Base-by-base conservation (phyloP, 2,888 invertebrate species). In the Hemicrepidius hirtus region DNA sequence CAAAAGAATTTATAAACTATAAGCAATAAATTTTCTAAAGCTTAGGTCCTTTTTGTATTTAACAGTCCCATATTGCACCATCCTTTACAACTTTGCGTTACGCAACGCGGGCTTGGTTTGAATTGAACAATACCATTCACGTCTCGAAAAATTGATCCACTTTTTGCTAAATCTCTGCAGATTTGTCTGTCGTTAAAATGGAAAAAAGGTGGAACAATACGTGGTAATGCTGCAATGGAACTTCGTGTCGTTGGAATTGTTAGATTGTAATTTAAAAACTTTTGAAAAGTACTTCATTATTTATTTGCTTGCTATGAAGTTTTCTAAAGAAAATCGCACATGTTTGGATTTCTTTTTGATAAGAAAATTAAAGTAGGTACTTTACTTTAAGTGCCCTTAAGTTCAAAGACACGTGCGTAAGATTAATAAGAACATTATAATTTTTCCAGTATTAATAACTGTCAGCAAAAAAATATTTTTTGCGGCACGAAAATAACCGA, bases 151-250 rank as follows among this genome's bases (percentile, higher is more conserved):
- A 66, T 66, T 59, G 66, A 71, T 62, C 71, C 66, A 50, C 65
- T 71, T 71, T 71, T 71, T 71, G 66, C 41, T 66, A 71, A 67
- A 71, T 71, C 71, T 50, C 59, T 66, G 65, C 71, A 60, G 59
- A 68, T 68, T 60, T 68, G 49, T 68, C 59, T 49, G 46, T 24
- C 40, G 32, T 50, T 53, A 13, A 18, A 10, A 10, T 1, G 9
- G 49, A 18, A 50, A 50, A 65, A 65, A 50, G 50, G 32, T 16
- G 35, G 37, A 65, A 65, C 64, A 50, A 65, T 65, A 37, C 49
- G 37, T 37, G 35, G 37, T 53, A 20, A 49, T 16, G n/a, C 18
- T 44, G 46, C 46, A 32, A 44, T 20, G 44, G 24, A 10, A 24
- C 16, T 62, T n/a, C n/a, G n/a, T 50, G 21, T 21, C 32, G 35